phyloP scores from a whole-genome alignment of 2,113 vertebrate genomes.

The Microcebus jonahi region DNA sequence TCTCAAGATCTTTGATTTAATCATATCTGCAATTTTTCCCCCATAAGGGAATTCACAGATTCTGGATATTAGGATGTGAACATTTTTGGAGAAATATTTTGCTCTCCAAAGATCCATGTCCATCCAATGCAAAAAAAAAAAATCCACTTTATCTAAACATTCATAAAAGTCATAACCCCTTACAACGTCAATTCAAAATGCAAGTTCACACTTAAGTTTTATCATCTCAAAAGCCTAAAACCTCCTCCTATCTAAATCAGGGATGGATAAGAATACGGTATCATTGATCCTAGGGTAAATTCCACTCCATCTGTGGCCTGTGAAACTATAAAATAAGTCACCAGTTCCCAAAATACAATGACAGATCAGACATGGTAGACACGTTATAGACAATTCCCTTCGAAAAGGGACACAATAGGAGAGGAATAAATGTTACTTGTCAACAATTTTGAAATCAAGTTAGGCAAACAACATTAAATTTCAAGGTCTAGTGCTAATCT shows the following conservation, averaged over 20 bases:
- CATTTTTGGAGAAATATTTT: neutral
- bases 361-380: neutral
- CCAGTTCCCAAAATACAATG: neutral
- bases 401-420: neutral
- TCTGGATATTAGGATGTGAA: neutral
- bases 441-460: neutral
- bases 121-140: neutral
- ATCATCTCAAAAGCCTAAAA: neutral
- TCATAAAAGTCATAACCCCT: neutral
- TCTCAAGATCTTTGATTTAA: neutral
- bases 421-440: neutral
- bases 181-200: neutral
- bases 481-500: neutral
- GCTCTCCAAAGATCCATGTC: neutral
- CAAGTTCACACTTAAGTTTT: neutral
- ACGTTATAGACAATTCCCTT: neutral
- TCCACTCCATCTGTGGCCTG: accelerated
- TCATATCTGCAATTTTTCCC: neutral
- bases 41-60: neutral
- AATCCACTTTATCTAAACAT: neutral
- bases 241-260: neutral
- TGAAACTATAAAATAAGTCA: neutral
- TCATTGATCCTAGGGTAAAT: neutral
- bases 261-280: neutral
- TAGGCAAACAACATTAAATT: neutral